Percentiles rank a stretch among this genome's conserved stretches.
These are phyloP conservation scores for Chiloscyllium punctatum DNA, from an alignment of 2,797 vertebrate species.

Conservation along the genomic window DNA sequence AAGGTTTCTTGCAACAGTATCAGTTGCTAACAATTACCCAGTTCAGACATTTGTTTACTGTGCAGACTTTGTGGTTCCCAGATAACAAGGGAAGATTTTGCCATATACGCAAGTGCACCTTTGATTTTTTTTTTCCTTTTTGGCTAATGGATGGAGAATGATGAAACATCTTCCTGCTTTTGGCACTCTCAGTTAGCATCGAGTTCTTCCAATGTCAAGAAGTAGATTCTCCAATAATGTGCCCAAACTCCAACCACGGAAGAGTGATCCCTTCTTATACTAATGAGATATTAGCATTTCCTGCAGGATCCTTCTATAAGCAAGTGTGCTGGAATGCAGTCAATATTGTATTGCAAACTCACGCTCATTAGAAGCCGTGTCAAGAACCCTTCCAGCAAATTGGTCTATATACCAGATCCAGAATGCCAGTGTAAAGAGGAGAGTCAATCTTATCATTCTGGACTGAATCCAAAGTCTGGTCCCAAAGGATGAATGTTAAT, in stretches of 20 bases:
- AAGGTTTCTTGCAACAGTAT: not conserved
- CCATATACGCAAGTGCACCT: not conserved
- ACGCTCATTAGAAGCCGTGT: not conserved
- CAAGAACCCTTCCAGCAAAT: not conserved
- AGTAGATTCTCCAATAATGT: not conserved
- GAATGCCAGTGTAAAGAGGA: not conserved
- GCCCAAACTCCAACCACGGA: not conserved
- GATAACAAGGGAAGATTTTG: not conserved
- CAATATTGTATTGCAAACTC: not conserved
- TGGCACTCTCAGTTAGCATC: not conserved
- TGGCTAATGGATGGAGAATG: not conserved
- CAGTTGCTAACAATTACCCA: conserved; percentile 23
- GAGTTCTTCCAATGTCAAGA: not conserved
- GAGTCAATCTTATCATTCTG: not conserved
- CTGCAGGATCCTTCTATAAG: not conserved
- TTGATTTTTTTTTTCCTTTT: not conserved
- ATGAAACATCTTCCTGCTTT: not conserved
- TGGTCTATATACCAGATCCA: not conserved
- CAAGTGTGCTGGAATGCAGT: not conserved
- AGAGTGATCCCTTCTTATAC: not conserved
- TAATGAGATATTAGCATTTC: not conserved
- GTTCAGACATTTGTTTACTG: not conserved
- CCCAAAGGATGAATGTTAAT: not conserved
- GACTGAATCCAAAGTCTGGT: not conserved
- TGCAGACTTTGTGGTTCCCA: not conserved